Evolutionary conservation across 1,140 invertebrate genomes (phyloP), one percentile per base, ranked within the genome.

Genomic region (Muscidifurax raptorellus): DNA sequence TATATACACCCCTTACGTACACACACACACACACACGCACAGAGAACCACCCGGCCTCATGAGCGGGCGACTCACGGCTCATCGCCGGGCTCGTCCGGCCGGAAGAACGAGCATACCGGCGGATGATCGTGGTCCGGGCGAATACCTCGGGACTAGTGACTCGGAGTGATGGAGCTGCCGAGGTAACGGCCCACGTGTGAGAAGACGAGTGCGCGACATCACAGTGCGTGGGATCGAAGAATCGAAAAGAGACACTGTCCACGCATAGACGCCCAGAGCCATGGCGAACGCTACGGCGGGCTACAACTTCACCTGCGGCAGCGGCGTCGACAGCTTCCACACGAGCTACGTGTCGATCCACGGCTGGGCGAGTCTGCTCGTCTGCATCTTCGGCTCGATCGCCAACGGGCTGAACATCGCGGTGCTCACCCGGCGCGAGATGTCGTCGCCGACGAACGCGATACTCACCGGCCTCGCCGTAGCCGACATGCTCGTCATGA

Each of bases 331-430:
- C 32, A 82, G 88, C 0, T 93, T 95, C 75, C 89, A 92, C 72
- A 87, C 87, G n/a, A 86, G 88, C 4, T 95, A 95, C 89, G 86
- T 88, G 3, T 87, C 90, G 28, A 87, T 95, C 22, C 97, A 98
- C 91, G 97, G 96, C 2, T 97, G 96, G 92, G 90, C 96, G 2
- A 96, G 95, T 86, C 90, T 97, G 2, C 86, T 96, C 2, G 97
- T 99, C 66, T 99, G 98, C 91, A 94, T 97, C 27, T 96, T 99
- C 88, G 98, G 98, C 66, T 97, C 97, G 5, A 95, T 99, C 22
- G 97, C 98, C 72, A 99, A 99, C 91, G 94, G 96, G 1, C 95
- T 99, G 81, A 99, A 99, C 92, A 98, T 99, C 64, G 96, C 97
- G n/a, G 98, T 99, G 6, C 93, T 99, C 28, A 98, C 98, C 0